A percentile compares a stretch with the other conserved stretches of the same genome.
phyloP scores from a whole-genome alignment of 2,797 vertebrate genomes.

The Monodelphis domestica region DNA sequence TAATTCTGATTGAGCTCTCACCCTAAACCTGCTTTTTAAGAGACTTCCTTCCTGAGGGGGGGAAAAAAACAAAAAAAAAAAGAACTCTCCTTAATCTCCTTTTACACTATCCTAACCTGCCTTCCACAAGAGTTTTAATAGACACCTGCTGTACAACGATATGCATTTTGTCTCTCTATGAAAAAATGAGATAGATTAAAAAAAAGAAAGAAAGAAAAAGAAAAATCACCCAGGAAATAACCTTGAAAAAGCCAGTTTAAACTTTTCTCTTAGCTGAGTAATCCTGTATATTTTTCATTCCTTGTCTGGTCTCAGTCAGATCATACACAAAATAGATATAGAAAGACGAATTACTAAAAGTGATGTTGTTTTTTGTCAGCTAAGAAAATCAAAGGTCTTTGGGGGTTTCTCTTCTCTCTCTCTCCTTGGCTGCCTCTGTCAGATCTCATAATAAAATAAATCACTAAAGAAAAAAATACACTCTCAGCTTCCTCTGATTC shows the following conservation, averaged over 20 bases:
- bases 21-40: neutral
- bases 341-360: constrained; percentile 42
- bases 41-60: too few species aligned
- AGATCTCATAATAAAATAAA: constrained; percentile 20
- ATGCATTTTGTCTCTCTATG: constrained; percentile 1
- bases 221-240: constrained; percentile 52
- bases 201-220: too few species aligned
- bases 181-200: constrained; percentile 47
- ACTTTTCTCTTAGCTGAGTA: constrained; percentile 45
- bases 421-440: constrained; percentile 42
- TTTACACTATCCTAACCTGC: neutral
- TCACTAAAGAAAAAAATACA: neutral
- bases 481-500: constrained; percentile 37
- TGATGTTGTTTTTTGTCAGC: constrained; percentile 31
- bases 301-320: constrained; percentile 39
- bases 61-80: too few species aligned
- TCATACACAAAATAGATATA: constrained; percentile 42
- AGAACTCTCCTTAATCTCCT: neutral
- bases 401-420: neutral
- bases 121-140: neutral
- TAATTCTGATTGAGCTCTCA: neutral
- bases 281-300: constrained; percentile 13
- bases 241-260: constrained; percentile 16
- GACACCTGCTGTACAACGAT: neutral
- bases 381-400: constrained; percentile 52